These are phyloP conservation scores for Ctenochaetus hawaiiensis DNA, from an alignment of 2,797 vertebrate genomes.

Conservation along the genomic window DNA sequence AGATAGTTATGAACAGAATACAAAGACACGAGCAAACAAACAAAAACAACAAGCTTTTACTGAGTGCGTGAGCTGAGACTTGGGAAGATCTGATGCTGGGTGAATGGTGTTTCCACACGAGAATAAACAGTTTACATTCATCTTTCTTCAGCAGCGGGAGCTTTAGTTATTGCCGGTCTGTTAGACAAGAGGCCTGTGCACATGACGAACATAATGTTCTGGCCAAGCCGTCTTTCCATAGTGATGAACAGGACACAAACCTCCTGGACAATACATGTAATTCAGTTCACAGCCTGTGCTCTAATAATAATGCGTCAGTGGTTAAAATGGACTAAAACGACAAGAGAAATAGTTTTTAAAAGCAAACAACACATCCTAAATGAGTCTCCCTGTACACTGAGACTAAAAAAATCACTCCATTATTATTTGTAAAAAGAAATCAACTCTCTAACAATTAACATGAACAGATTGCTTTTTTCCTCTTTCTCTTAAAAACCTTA, in stretches of 20 bases:
- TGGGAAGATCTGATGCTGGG: constrained; percentile 10
- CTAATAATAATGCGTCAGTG: neutral
- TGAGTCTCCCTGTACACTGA: too few species aligned
- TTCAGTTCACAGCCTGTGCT: neutral
- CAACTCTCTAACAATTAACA: neutral
- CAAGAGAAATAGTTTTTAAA: neutral
- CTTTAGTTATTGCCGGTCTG: constrained; percentile 66
- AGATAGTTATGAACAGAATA: constrained; percentile 18
- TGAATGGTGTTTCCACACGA: neutral
- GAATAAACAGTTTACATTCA: constrained; percentile 63
- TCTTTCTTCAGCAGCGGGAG: constrained; percentile 52
- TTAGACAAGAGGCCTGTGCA: constrained; percentile 21
- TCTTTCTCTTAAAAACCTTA: neutral
- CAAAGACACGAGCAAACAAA: constrained; percentile 20
- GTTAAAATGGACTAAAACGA: neutral
- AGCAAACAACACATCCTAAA: neutral
- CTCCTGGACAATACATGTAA: constrained; percentile 1
- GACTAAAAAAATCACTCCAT: too few species aligned
- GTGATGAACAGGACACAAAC: constrained; percentile 5
- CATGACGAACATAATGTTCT: constrained; percentile 23
- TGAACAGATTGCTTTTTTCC: neutral
- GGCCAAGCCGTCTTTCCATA: constrained; percentile 6
- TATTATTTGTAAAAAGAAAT: constrained; percentile 8
- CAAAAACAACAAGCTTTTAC: constrained; percentile 6
- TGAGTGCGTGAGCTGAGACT: neutral